Conservation (phyloP, 2,797 vertebrate species). For the Micromesistius poutassou region DNA sequence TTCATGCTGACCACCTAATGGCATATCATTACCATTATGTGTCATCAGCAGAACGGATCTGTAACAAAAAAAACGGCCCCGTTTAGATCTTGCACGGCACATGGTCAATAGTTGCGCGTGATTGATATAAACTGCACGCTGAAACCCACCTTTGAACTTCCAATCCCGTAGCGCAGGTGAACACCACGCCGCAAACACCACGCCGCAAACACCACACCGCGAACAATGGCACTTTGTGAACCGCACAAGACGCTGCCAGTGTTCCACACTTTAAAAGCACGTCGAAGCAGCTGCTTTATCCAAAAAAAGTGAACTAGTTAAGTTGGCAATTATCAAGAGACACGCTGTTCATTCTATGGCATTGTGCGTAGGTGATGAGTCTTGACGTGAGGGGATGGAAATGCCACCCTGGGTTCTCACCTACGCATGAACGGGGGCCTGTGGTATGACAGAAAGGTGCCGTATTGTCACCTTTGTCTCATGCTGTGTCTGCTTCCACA, state of each 20-base stretch:
- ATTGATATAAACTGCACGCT: constrained; percentile 10
- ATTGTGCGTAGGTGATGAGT: constrained; percentile 58
- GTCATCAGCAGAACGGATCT: constrained; percentile 53
- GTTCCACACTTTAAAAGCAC: not conserved
- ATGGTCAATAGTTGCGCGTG: constrained; percentile 34
- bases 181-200: no score
- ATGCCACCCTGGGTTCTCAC: constrained; percentile 63
- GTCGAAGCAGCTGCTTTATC: constrained; percentile 13
- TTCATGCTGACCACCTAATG: constrained; percentile 66
- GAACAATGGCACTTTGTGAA: no score
- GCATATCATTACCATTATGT: constrained; percentile 60
- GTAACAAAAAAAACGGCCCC: constrained; percentile 48
- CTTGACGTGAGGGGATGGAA: constrained; percentile 50
- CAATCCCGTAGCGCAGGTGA: no score
- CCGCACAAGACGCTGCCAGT: constrained; percentile 11
- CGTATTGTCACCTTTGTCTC: constrained; percentile 52
- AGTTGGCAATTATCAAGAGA: constrained; percentile 56
- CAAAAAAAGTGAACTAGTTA: constrained; percentile 22
- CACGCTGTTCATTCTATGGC: constrained; percentile 41
- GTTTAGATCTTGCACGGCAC: constrained; percentile 39
- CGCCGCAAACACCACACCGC: no score
- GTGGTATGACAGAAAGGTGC: constrained; percentile 43
- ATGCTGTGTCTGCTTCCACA: constrained; percentile 31
- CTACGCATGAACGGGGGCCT: constrained; percentile 43
- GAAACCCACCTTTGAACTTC: no score